Evolutionary conservation across 2,797 vertebrate genomes (phyloP).

Genomic region (Oryzias sinensis): DNA sequence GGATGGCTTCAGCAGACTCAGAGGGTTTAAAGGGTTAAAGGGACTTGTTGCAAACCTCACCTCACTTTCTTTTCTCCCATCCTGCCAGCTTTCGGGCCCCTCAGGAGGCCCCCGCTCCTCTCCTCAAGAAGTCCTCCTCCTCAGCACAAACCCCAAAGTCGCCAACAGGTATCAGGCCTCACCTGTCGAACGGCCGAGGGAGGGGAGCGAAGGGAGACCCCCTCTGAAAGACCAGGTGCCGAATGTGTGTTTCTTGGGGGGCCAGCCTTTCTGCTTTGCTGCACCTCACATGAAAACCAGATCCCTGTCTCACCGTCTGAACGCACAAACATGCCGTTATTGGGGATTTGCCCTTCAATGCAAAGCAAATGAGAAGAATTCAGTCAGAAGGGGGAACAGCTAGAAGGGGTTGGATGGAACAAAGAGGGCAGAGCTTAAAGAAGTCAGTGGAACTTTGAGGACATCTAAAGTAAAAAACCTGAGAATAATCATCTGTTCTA

Average conservation of each 20-base stretch:
- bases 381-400: slow-evolving; percentile 20
- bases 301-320: slow-evolving; percentile 22
- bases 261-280: slow-evolving; percentile 36
- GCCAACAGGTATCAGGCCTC: slow-evolving; percentile 25
- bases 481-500: neutral
- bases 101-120: slow-evolving; percentile 36
- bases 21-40: too few species aligned
- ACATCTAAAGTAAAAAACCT: too few species aligned
- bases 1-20: too few species aligned
- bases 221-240: slow-evolving; percentile 22
- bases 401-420: slow-evolving; percentile 67
- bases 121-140: slow-evolving; percentile 22
- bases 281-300: slow-evolving; percentile 28
- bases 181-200: slow-evolving; percentile 24
- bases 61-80: slow-evolving; percentile 80
- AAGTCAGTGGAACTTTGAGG: neutral
- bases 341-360: neutral
- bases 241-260: slow-evolving; percentile 15
- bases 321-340: slow-evolving; percentile 42
- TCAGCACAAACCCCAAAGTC: slow-evolving; percentile 23
- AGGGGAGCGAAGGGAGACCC: neutral
- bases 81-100: slow-evolving; percentile 53
- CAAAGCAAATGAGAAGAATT: neutral
- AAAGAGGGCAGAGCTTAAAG: slow-evolving; percentile 43
- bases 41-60: slow-evolving; percentile 40